Base-by-base conservation (phyloP, 92 coral and sea anemone genomes). In the Heteractis magnifica region DNA sequence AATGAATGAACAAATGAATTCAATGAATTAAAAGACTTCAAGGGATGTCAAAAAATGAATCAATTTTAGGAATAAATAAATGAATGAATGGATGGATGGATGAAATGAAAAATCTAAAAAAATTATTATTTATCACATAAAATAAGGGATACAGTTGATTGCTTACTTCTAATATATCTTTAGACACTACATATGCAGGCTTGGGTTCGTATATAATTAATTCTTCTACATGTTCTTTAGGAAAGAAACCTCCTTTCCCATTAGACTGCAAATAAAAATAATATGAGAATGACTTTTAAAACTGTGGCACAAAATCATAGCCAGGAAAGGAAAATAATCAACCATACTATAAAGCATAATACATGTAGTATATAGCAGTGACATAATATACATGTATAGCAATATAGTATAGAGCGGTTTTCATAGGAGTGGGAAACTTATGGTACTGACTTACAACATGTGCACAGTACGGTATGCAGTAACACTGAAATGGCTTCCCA, bases 161-260 rank as follows among this genome's bases (percentile, higher is more conserved):
- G 52, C 77, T 77, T 78, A 85, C 88, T 75, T 68, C 88, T 49
- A 81, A 51, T 70, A 68, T 76, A 3, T 84, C 88, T 26, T 85
- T 79, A 51, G 88, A 77, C 10, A 85, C 88, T 4, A 85, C 88
- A 70, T 44, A 85, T 0, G 74, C 13, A 12, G 88, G 88, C 15
- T 68, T 70, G 16, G 19, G 21, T 4, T 85, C 88, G 68, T 85
- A 85, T 11, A 85, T 51, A 4, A 78, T 16, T 15, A 56, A 77
- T 79, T 85, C 88, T 78, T 77, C 82, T 51, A 85, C 82, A 51
- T 70, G 60, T 70, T 85, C 88, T 78, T 85, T 85, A 3, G 88
- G 88, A 56, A 85, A 85, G 56, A 20, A 85, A 7, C 88, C 87
- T 58, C 71, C 88, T 84, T 84, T 77, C 3, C 81, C 81, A 75